Evolutionary conservation across 2,888 invertebrate species (phyloP), one percentile per base, ranked within the genome.

Genomic region (Erebia ligea): DNA sequence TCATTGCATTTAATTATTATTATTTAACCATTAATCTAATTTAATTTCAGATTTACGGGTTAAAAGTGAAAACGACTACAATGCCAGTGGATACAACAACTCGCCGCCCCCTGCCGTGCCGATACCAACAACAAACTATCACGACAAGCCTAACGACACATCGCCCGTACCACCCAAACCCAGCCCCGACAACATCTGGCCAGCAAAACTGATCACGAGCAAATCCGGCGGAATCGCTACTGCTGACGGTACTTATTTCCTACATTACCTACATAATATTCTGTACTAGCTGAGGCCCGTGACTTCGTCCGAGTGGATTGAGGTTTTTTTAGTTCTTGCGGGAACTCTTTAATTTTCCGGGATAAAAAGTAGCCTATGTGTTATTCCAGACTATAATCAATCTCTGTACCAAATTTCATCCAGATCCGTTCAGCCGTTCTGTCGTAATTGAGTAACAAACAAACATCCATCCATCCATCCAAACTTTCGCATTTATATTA

Each of bases 151-250:
- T 10, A 81, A 89, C 73, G 86, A 90, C 75, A 91, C 91, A 48
- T 93, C 94, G 64, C 93, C 93, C 9, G 94, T 94, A 82, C 94
- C 95, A 72, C 94, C 94, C 73, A 93, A 93, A 76, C 94, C 94
- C 52, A 94, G 94, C 82, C 94, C 95, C 70, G 95, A 95, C 77
- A 93, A 95, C 78, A 93, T 95, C 74, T 95, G 95, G 95, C 95
- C 95, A 70, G 89, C 94, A 73, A 95, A 95, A 84, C 91, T 95
- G 79, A 94, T 95, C 80, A 95, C 94, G 69, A 95, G 95, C 92
- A 96, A 97, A 91, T 96, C 97, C 81, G 96, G 96, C 77, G 96
- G 96, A 81, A 96, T 97, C 78, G 96, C 97, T 82, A 97, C 97
- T 83, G 96, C 97, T 82, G 97, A 97, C 87, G 97, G 97, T 97